These are phyloP conservation scores for Helicorthomorpha holstii DNA, from an alignment of 1,140 invertebrate genomes.

Conservation along the genomic window DNA sequence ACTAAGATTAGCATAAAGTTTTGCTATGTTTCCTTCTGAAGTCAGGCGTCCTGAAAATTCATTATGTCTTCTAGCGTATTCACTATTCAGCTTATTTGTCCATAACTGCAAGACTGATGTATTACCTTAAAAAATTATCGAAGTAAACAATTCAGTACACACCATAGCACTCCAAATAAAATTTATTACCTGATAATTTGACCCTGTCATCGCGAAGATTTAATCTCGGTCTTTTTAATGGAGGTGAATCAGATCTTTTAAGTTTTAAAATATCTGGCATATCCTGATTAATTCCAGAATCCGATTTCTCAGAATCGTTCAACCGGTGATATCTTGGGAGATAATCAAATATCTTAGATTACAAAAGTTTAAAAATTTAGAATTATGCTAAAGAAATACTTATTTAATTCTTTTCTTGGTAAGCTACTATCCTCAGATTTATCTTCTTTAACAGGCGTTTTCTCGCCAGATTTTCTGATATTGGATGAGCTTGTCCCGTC, in stretches of 20 bases:
- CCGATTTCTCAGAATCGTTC: no score
- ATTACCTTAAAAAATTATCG: slow-evolving; percentile 16
- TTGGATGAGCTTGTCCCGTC: slow-evolving; percentile 20
- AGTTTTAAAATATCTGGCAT: no score
- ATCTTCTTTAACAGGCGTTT: slow-evolving; percentile 20
- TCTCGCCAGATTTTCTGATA: slow-evolving; percentile 18
- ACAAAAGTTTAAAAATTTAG: not conserved
- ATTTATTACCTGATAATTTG: no score
- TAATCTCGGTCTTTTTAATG: no score
- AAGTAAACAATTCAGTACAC: no score
- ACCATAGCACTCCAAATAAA: no score
- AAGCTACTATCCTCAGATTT: slow-evolving; percentile 46
- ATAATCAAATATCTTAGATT: no score
- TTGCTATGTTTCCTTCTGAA: slow-evolving; percentile 41
- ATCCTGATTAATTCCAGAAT: no score
- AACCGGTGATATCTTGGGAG: no score
- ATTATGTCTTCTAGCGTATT: slow-evolving; percentile 32
- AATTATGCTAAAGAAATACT: slow-evolving; percentile 22
- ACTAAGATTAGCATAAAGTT: slow-evolving; percentile 62
- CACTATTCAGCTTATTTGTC: slow-evolving; percentile 23
- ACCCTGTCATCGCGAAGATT: no score
- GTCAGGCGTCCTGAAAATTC: slow-evolving; percentile 62
- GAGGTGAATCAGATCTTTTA: no score
- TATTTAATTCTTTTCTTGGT: slow-evolving; percentile 38
- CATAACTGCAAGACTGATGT: slow-evolving; percentile 25